Evolutionary conservation across 1,140 invertebrate genomes (phyloP).

Genomic region (Pachyrhynchus sulphureomaculatus): DNA sequence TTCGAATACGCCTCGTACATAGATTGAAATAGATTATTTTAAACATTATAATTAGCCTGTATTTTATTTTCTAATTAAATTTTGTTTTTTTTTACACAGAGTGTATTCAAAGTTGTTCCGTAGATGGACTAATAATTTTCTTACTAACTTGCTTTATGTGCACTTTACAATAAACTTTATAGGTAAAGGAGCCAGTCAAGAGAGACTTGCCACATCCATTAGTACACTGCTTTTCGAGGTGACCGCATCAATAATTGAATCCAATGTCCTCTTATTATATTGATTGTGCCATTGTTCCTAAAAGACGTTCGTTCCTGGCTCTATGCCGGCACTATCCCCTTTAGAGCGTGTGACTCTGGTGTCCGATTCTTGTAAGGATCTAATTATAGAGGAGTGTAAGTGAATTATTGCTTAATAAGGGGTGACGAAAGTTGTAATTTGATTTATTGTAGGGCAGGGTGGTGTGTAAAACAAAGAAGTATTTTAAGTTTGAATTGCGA

Average conservation of each 20-base stretch:
- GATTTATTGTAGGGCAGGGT: not conserved
- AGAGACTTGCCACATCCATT: conserved; percentile 25
- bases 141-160: too few species aligned
- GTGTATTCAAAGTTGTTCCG: too few species aligned
- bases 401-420: conserved; percentile 24
- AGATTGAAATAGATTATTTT: too few species aligned
- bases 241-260: conserved; percentile 30
- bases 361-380: conserved; percentile 25
- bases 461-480: too few species aligned
- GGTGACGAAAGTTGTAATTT: conserved; percentile 20
- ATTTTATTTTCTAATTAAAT: too few species aligned
- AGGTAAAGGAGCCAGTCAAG: conserved; percentile 14
- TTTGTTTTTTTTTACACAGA: too few species aligned
- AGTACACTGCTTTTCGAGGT: conserved; percentile 22
- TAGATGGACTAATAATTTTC: too few species aligned
- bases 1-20: too few species aligned
- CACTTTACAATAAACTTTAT: conserved; percentile 4
- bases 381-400: conserved; percentile 18
- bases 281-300: conserved; percentile 26
- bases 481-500: too few species aligned
- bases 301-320: too few species aligned
- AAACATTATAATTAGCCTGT: too few species aligned
- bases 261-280: conserved; percentile 23
- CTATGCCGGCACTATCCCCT: conserved; percentile 4
- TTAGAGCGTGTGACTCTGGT: not conserved